Conservation (phyloP, 1,140 invertebrate genomes). For the Heliconius nattereri region DNA sequence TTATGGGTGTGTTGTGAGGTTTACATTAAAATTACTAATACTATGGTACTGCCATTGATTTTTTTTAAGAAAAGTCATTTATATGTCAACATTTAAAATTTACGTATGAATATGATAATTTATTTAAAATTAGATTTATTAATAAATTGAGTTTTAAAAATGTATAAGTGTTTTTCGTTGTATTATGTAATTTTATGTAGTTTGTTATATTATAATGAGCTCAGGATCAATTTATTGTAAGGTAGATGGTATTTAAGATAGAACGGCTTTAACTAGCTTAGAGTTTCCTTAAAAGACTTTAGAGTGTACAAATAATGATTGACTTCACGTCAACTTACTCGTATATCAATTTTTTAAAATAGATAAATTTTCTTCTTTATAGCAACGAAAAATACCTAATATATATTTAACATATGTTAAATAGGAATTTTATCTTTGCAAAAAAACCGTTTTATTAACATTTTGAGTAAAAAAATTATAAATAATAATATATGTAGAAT, state of each 20-base stretch:
- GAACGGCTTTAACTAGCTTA: constrained; percentile 79
- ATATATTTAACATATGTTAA: constrained; percentile 18
- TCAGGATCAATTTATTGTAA: constrained; percentile 46
- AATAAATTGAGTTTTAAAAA: background rate
- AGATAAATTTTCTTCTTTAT: constrained; percentile 40
- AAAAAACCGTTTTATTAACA: no score
- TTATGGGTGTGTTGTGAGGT: constrained; percentile 51
- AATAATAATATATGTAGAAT: background rate
- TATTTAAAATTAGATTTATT: background rate
- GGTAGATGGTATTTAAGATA: constrained; percentile 58
- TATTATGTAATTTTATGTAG: constrained; percentile 17
- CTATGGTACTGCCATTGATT: constrained; percentile 26
- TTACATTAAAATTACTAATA: constrained; percentile 20
- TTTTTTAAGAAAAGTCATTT: constrained; percentile 21
- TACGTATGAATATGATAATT: constrained; percentile 1
- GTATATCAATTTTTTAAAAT: constrained; percentile 31
- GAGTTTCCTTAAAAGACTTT: constrained; percentile 72
- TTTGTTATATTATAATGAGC: constrained; percentile 22
- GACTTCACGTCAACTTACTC: constrained; percentile 17
- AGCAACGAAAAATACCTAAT: constrained; percentile 48
- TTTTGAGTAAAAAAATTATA: background rate
- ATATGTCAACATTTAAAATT: background rate
- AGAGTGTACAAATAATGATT: constrained; percentile 64
- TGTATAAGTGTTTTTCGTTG: background rate
- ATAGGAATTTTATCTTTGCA: constrained; percentile 39